Percentiles rank a stretch among this genome's conserved stretches.
Conservation (phyloP, 2,888 invertebrate genomes). For the Stenodera caucasica region DNA sequence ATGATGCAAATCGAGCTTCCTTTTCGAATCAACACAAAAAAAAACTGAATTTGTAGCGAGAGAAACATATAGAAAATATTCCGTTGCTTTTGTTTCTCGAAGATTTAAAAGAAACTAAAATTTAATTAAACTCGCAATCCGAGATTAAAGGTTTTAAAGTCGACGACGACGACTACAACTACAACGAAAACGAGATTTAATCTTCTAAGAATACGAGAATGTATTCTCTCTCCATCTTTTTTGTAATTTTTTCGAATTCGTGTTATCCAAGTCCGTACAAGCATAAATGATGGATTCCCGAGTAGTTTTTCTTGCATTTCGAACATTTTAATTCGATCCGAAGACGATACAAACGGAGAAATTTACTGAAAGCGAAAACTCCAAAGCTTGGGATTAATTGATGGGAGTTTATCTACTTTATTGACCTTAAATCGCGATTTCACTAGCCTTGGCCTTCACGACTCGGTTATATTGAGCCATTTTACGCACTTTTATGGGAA, state of each 20-base stretch:
- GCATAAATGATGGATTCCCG: constrained; percentile 16
- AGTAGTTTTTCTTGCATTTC: background rate
- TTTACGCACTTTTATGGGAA: constrained; percentile 10
- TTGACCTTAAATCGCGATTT: constrained; percentile 34
- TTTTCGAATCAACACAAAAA: background rate
- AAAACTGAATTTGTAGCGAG: background rate
- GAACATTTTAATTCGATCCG: constrained; percentile 15
- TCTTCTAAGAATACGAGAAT: constrained; percentile 20
- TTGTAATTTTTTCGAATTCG: background rate
- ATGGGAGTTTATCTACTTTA: constrained; percentile 35
- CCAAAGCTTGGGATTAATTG: too few relatives aligned
- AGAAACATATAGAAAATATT: constrained; percentile 17
- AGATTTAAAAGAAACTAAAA: constrained; percentile 28
- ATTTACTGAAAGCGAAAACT: too few relatives aligned
- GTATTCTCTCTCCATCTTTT: constrained; percentile 12
- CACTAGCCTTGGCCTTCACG: constrained; percentile 25
- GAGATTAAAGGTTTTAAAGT: constrained; percentile 22
- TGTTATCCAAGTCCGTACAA: constrained; percentile 14
- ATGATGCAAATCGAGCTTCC: constrained; percentile 27
- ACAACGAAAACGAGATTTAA: constrained; percentile 21
- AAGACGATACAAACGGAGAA: too few relatives aligned
- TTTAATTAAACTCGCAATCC: constrained; percentile 25
- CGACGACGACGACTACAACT: background rate
- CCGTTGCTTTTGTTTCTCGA: background rate
- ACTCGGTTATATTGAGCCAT: constrained; percentile 22